phyloP scores from a whole-genome alignment of 2,888 invertebrate species.

The Plebejus anna region DNA sequence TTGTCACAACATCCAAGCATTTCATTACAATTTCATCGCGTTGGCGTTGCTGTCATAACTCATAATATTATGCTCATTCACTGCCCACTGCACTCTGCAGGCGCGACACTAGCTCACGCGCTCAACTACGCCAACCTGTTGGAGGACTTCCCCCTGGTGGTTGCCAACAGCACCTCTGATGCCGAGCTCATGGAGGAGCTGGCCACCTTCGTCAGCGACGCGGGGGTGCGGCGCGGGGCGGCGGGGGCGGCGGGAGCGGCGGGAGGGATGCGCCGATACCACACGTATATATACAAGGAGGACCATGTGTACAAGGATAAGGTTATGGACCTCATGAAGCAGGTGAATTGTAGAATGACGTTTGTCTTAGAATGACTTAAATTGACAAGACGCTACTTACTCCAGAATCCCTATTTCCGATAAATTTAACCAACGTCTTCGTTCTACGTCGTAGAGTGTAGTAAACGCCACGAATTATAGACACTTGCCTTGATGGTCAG shows the following conservation, averaged over 20 bases:
- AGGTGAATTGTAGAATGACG: conserved; percentile 31
- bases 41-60: background rate
- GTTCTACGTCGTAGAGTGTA: no score
- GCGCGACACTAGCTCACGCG: background rate
- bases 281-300: background rate
- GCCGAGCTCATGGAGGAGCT: background rate
- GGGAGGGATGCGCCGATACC: conserved; percentile 22
- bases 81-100: background rate
- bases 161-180: background rate
- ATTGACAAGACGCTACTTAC: no score
- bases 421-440: no score
- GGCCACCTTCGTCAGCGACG: conserved; percentile 3
- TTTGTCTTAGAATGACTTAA: no score
- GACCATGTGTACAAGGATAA: conserved; percentile 32
- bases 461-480: no score
- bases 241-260: conserved; percentile 25
- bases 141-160: conserved; percentile 3
- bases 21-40: background rate
- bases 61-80: background rate
- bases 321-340: conserved; percentile 45
- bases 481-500: no score
- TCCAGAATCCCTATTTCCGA: no score
- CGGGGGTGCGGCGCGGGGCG: conserved; percentile 15
- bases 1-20: no score
- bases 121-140: background rate